Base-by-base conservation (phyloP, 2,888 invertebrate genomes). In the Clitarchus hookeri region DNA sequence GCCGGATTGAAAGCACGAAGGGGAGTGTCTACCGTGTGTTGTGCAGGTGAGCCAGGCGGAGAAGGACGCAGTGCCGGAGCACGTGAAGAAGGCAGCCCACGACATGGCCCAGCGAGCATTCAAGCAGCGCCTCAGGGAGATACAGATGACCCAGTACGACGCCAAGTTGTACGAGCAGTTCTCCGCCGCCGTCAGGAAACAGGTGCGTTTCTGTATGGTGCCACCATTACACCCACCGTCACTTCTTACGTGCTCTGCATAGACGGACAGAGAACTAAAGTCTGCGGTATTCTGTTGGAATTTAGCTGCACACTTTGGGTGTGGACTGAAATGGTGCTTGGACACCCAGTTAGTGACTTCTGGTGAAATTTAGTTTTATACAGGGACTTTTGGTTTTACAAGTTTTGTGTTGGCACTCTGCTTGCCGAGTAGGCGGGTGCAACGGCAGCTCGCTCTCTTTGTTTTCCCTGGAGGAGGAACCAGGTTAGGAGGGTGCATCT, bases 101-200 rank as follows among this genome's bases (percentile, higher is more conserved):
- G 98, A 98, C 92, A 98, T 99, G 97, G 98, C 97, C 88, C 93
- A 95, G 88, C 96, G 96, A 90, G 98, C 97, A 0, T 98, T 97
- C 90, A 95, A 96, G 89, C 96, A 98, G 89, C 94, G 96, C 88
- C 92, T 99, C 83, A 95, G 95, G 89, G 98, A 99, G 92, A 99
- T 99, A 88, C 94, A 96, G 90, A 99, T 99, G 99, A 97, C 97
- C 89, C 96, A 96, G 89, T 97, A 97, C 91, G 99, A 99, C 91
- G 98, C 97, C 79, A 94, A 95, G 85, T 91, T 98, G 16, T 99
- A 99, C 91, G 95, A 95, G 8, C 95, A 96, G 90, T 97, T 97
- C 91, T 95, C 96, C 86, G 92, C 93, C 83, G 95, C 96, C 19
- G 97, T 97, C 53, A 93, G 94, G 79, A 95, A 95, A 86, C 97